A percentile compares a stretch with the other conserved stretches of the same genome.
Conservation (phyloP, 2,888 invertebrate genomes). For the Atethmia centrago region DNA sequence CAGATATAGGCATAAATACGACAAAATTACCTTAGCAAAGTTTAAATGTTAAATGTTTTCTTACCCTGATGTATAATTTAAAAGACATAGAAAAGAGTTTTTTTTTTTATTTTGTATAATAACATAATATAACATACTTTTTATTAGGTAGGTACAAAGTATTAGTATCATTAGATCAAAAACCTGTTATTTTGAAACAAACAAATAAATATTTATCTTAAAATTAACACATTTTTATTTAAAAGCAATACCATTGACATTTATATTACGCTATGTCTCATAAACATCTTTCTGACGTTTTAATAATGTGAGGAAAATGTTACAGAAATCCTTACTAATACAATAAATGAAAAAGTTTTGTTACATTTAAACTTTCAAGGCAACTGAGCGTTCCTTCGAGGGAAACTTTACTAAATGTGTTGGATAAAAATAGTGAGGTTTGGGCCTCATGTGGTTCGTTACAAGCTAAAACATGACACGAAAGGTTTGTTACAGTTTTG, state of each 20-base stretch:
- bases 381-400: conserved; percentile 28
- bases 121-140: background rate
- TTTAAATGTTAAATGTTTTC: conserved; percentile 12
- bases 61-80: background rate
- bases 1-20: background rate
- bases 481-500: background rate
- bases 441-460: conserved; percentile 3
- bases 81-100: background rate
- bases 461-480: background rate
- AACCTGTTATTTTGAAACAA: background rate
- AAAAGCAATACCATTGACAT: background rate
- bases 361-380: conserved; percentile 36
- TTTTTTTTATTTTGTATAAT: background rate
- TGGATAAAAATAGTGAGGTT: conserved; percentile 35
- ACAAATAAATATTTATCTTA: background rate
- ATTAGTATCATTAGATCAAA: background rate
- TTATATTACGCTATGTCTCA: background rate
- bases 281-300: background rate
- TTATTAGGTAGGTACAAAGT: background rate
- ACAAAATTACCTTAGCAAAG: background rate
- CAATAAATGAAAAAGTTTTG: conserved; percentile 41
- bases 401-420: conserved; percentile 37
- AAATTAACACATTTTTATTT: background rate
- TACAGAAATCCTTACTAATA: conserved; percentile 6
- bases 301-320: conserved; percentile 12